Conservation (phyloP, 2,113 vertebrate genomes). For the Nerophis lumbriciformis region DNA sequence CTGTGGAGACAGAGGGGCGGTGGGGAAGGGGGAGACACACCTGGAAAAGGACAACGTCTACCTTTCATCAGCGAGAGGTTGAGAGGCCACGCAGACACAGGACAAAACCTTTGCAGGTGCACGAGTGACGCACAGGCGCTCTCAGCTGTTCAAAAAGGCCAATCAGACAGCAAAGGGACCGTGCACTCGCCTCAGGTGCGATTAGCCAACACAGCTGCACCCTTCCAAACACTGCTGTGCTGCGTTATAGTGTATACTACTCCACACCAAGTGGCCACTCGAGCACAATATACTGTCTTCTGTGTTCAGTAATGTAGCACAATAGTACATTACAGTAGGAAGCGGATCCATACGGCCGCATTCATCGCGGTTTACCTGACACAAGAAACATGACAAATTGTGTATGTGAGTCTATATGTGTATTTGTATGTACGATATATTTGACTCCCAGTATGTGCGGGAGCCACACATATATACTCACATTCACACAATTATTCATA, state of each 20-base stretch:
- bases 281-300: too few species aligned
- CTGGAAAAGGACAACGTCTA: slow-evolving; percentile 41
- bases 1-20: background rate
- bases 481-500: too few species aligned
- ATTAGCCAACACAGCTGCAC: slow-evolving; percentile 33
- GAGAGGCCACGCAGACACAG: slow-evolving; percentile 36
- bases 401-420: too few species aligned
- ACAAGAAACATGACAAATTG: too few species aligned
- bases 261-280: too few species aligned
- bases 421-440: too few species aligned
- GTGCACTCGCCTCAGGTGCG: slow-evolving; percentile 31
- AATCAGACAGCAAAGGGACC: slow-evolving; percentile 18
- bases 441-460: too few species aligned
- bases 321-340: too few species aligned
- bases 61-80: slow-evolving; percentile 58
- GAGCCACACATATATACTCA: too few species aligned
- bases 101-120: slow-evolving; percentile 56
- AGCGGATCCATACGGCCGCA: too few species aligned
- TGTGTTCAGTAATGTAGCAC: background rate
- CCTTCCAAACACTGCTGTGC: slow-evolving; percentile 1
- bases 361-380: too few species aligned
- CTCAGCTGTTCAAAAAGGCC: slow-evolving; percentile 5
- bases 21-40: slow-evolving; percentile 18
- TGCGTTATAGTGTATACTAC: background rate
- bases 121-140: slow-evolving; percentile 22